Conservation (phyloP, 2,797 vertebrate species). For the Pangasius mekongensis region DNA sequence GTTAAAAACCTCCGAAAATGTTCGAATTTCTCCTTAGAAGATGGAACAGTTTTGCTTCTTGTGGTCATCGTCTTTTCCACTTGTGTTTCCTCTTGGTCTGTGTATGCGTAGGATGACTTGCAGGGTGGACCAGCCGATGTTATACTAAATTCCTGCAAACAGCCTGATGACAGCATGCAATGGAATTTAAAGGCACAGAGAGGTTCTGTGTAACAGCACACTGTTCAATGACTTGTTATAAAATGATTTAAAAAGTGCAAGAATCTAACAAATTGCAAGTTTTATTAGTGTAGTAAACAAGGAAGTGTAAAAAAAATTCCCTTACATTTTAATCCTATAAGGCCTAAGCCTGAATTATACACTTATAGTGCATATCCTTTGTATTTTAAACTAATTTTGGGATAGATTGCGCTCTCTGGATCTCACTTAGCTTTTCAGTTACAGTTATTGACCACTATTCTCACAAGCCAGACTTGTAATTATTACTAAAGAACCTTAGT, state of each 20-base stretch:
- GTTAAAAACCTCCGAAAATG: not conserved
- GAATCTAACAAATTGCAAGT: not conserved
- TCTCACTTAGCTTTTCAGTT: not conserved
- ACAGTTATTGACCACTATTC: not conserved
- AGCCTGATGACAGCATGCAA: not conserved
- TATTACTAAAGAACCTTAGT: not conserved
- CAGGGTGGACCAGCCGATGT: not conserved
- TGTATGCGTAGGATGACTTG: not conserved
- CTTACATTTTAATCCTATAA: not conserved
- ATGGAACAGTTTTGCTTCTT: not conserved
- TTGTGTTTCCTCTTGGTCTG: not conserved
- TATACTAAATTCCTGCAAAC: not conserved
- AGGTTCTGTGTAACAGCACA: constrained; percentile 1
- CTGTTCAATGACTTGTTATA: not conserved
- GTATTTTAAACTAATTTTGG: not conserved
- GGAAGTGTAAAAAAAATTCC: not conserved
- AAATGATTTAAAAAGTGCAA: not conserved
- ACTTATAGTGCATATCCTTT: not conserved
- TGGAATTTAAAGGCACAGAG: not conserved
- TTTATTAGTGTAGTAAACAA: not conserved
- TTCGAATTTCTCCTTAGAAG: not conserved
- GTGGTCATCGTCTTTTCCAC: not conserved
- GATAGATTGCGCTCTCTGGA: not conserved
- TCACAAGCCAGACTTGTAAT: not conserved
- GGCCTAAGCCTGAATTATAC: not conserved